Evolutionary conservation across 1,140 invertebrate genomes (phyloP).

Genomic region (Lycorma delicatula): DNA sequence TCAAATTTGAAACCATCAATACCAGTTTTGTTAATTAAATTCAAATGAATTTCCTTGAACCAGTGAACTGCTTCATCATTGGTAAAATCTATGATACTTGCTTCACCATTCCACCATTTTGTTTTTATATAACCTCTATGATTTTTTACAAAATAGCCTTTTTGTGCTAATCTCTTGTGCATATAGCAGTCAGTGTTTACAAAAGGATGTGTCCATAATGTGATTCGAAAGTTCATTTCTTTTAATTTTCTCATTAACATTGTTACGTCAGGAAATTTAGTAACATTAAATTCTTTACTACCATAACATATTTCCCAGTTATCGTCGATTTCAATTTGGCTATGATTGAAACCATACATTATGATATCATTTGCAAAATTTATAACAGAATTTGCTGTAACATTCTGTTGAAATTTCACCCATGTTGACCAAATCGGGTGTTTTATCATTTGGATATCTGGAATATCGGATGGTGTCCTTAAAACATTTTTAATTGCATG

Average conservation of each 20-base stretch:
- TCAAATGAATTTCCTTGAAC: constrained; percentile 55
- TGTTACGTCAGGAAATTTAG: no score
- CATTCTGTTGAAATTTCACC: constrained; percentile 63
- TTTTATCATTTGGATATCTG: no score
- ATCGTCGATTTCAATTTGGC: constrained; percentile 86
- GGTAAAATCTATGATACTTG: constrained; percentile 66
- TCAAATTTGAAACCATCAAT: constrained; percentile 91
- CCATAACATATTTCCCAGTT: constrained; percentile 86
- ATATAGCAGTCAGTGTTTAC: no score
- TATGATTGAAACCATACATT: constrained; percentile 57
- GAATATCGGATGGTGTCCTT: no score
- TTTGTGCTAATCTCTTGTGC: no score
- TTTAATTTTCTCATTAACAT: no score
- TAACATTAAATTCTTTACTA: constrained; percentile 60
- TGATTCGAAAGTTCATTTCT: no score
- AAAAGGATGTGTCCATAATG: no score
- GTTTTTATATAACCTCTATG: constrained; percentile 46
- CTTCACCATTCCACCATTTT: constrained; percentile 75
- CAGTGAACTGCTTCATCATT: constrained; percentile 61
- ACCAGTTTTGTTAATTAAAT: constrained; percentile 49
- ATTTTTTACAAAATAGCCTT: constrained; percentile 51
- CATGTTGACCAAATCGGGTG: constrained; percentile 92
- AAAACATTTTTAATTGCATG: no score
- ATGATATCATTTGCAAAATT: constrained; percentile 64
- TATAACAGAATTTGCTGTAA: constrained; percentile 55